phyloP scores from a whole-genome alignment of 2,888 invertebrate species.

The Drosophila siamana region DNA sequence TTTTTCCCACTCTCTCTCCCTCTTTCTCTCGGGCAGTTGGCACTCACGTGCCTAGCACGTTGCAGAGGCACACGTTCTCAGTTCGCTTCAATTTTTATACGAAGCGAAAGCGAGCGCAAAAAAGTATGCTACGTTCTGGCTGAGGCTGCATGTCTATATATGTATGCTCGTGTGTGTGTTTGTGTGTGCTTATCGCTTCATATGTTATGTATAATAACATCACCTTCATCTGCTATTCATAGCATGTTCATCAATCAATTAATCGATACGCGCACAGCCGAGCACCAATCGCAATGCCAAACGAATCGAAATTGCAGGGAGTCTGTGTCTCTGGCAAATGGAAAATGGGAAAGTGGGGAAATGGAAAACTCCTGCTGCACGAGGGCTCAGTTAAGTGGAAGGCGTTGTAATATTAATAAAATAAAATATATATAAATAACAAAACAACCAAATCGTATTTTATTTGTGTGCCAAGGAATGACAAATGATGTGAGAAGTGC shows the following conservation, averaged over 20 bases:
- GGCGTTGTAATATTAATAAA: slow-evolving; percentile 37
- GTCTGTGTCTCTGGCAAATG: too few species aligned
- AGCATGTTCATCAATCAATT: slow-evolving; percentile 79
- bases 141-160: slow-evolving; percentile 28
- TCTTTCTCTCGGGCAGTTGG: slow-evolving; percentile 12
- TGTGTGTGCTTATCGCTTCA: slow-evolving; percentile 56
- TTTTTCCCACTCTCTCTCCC: slow-evolving; percentile 15
- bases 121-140: slow-evolving; percentile 31
- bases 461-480: slow-evolving; percentile 11
- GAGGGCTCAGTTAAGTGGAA: slow-evolving; percentile 5
- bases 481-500: slow-evolving; percentile 25
- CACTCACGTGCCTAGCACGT: slow-evolving; percentile 53
- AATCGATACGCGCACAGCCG: slow-evolving; percentile 67
- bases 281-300: slow-evolving; percentile 36
- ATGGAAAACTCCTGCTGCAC: slow-evolving; percentile 7
- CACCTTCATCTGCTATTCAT: slow-evolving; percentile 77
- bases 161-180: neutral
- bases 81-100: slow-evolving; percentile 51
- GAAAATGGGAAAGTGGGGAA: neutral
- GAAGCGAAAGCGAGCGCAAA: slow-evolving; percentile 36
- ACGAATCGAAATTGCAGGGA: slow-evolving; percentile 25
- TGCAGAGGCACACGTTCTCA: slow-evolving; percentile 30
- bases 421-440: slow-evolving; percentile 8
- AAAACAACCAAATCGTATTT: neutral
- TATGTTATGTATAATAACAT: slow-evolving; percentile 68